phyloP scores from a whole-genome alignment of 2,113 vertebrate species.

The Tragelaphus buxtoni region DNA sequence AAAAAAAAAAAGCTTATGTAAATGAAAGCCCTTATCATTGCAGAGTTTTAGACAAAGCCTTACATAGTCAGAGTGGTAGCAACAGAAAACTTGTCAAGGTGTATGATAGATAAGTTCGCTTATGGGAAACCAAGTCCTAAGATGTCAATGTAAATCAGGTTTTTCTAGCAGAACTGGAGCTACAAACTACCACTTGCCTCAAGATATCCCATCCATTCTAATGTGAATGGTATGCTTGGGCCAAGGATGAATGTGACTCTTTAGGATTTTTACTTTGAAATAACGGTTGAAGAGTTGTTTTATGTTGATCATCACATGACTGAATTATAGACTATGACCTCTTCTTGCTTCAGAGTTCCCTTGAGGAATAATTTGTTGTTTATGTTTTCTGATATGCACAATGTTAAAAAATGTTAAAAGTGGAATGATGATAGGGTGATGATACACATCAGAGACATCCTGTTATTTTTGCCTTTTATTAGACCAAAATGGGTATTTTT shows the following conservation, averaged over 20 bases:
- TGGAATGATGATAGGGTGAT: not conserved
- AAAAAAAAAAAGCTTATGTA: not conserved
- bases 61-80: not conserved
- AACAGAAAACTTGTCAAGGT: slow-evolving; percentile 51
- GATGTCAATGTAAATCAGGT: slow-evolving; percentile 26
- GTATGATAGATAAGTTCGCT: slow-evolving; percentile 44
- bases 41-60: slow-evolving; percentile 39
- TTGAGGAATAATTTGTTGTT: not conserved
- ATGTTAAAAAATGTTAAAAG: not conserved
- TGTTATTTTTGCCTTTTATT: slow-evolving; percentile 17
- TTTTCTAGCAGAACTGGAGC: slow-evolving; percentile 13
- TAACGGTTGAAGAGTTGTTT: not conserved
- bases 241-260: slow-evolving; percentile 30
- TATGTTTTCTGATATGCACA: not conserved
- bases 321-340: not conserved
- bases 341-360: slow-evolving; percentile 32
- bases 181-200: slow-evolving; percentile 51
- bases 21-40: slow-evolving; percentile 14
- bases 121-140: slow-evolving; percentile 49
- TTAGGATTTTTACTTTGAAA: slow-evolving; percentile 64
- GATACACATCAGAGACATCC: not conserved
- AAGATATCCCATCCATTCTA: not conserved
- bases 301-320: slow-evolving; percentile 42
- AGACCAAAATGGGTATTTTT: not conserved
- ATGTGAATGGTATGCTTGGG: slow-evolving; percentile 14